phyloP scores from a whole-genome alignment of 2,888 invertebrate genomes.

The Tryphoninae sp. region DNA sequence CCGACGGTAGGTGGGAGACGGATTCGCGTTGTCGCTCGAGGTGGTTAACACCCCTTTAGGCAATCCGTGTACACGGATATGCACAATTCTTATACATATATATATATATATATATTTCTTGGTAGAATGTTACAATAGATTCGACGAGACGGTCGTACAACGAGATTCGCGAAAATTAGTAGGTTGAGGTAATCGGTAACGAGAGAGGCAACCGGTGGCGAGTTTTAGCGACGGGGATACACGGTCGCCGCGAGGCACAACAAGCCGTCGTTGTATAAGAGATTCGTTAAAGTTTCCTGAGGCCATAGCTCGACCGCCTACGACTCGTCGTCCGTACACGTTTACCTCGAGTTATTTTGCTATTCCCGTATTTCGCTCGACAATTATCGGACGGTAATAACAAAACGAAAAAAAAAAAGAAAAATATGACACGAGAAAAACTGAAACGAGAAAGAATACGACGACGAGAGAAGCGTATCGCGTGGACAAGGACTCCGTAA shows the following conservation, averaged over 20 bases:
- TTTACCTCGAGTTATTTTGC: background rate
- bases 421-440: conserved; percentile 5
- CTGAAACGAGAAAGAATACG: conserved; percentile 1
- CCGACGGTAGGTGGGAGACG: conserved; percentile 42
- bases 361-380: conserved; percentile 2
- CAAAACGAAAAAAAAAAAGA: background rate
- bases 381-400: conserved; percentile 37
- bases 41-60: conserved; percentile 70
- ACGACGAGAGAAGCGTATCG: background rate
- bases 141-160: conserved; percentile 47
- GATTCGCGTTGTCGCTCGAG: conserved; percentile 69
- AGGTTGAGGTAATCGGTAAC: conserved; percentile 77
- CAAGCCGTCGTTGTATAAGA: conserved; percentile 71
- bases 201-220: conserved; percentile 57
- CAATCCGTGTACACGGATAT: conserved; percentile 27
- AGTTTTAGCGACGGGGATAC: conserved; percentile 1
- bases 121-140: conserved; percentile 7
- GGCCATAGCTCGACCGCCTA: conserved; percentile 72
- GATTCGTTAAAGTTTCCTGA: conserved; percentile 74
- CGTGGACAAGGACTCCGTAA: background rate
- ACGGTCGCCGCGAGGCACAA: conserved; percentile 67
- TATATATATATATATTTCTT: background rate
- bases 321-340: conserved; percentile 19
- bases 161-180: conserved; percentile 71
- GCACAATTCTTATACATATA: background rate